These are phyloP conservation scores for Neoitamus cyanurus DNA, from an alignment of 2,888 invertebrate genomes.

Conservation along the genomic window DNA sequence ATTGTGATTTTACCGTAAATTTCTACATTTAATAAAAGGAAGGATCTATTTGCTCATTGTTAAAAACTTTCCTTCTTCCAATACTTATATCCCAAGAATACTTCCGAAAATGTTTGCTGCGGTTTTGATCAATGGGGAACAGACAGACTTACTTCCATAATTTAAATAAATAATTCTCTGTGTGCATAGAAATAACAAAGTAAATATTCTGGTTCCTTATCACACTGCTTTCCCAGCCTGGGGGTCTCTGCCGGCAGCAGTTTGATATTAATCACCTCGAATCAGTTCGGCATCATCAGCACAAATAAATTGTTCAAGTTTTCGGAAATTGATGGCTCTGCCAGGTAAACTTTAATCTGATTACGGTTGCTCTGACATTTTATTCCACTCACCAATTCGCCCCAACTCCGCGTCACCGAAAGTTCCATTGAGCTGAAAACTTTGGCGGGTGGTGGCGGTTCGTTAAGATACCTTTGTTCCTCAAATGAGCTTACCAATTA, in stretches of 20 bases:
- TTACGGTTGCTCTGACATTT: background rate
- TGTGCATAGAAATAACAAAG: background rate
- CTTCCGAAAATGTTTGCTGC: background rate
- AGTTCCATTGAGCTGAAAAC: conserved; percentile 17
- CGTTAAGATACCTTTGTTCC: conserved; percentile 34
- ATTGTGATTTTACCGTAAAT: too few relatives aligned
- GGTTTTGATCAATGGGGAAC: background rate
- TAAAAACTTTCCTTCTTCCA: background rate
- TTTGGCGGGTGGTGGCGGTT: background rate
- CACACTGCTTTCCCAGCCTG: background rate
- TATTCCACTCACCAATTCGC: background rate
- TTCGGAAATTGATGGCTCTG: background rate
- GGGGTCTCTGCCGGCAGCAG: background rate
- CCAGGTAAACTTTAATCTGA: background rate
- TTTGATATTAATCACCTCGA: background rate
- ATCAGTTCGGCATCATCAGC: background rate
- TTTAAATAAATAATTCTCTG: background rate
- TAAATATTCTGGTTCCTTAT: background rate
- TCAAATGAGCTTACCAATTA: conserved; percentile 31
- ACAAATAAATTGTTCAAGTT: conserved; percentile 1
- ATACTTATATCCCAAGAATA: background rate
- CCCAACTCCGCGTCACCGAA: background rate
- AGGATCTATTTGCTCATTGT: background rate
- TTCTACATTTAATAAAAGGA: too few relatives aligned
- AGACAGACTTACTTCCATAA: background rate